Evolutionary conservation across 2,797 vertebrate species (phyloP).

Genomic region (Macrochelys suwanniensis): DNA sequence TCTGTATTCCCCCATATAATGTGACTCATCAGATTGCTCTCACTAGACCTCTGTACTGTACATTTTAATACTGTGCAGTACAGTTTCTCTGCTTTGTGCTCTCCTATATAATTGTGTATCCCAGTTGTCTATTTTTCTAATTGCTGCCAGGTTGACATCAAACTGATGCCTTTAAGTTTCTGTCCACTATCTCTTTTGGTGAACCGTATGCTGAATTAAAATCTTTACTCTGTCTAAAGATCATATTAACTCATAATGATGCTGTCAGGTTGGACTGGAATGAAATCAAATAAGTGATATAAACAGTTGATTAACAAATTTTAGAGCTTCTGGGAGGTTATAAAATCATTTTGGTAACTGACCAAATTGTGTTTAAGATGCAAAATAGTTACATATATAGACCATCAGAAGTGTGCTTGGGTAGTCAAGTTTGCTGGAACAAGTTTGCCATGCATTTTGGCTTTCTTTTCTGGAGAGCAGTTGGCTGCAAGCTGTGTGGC

Average conservation of each 20-base stretch:
- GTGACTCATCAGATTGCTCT: constrained; percentile 42
- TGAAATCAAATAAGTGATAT: neutral
- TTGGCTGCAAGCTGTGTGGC: neutral
- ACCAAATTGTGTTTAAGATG: neutral
- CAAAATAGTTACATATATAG: neutral
- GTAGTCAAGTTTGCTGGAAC: neutral
- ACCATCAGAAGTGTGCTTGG: neutral
- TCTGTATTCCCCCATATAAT: constrained; percentile 17
- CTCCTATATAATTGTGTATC: neutral
- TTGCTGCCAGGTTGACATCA: neutral
- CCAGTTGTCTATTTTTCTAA: neutral
- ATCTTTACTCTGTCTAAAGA: neutral
- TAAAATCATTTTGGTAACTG: neutral
- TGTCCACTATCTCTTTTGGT: neutral
- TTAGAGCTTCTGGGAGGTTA: neutral
- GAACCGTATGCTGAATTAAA: neutral
- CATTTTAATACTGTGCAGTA: neutral
- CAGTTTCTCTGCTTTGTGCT: neutral
- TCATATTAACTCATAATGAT: neutral
- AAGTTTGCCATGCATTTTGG: neutral
- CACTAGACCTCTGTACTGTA: neutral
- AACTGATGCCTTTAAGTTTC: neutral
- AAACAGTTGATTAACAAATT: neutral
- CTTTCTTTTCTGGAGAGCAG: neutral
- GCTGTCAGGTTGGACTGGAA: neutral